These are phyloP conservation scores for Lasioglossum malachurum DNA, from an alignment of 2,888 invertebrate species.

Conservation along the genomic window DNA sequence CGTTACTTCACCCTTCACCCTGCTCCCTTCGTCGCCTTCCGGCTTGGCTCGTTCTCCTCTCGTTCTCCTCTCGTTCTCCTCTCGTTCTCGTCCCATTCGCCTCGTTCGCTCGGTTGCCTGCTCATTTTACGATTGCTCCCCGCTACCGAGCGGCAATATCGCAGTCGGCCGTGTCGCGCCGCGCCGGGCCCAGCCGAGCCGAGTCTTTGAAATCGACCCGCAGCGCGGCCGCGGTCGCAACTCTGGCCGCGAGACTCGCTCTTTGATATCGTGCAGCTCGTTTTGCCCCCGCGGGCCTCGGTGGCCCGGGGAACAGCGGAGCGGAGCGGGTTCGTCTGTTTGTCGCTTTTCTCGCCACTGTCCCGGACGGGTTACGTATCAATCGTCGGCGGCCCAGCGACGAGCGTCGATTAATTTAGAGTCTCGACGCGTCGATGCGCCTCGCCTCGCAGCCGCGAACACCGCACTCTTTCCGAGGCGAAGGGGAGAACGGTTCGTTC, in stretches of 20 bases:
- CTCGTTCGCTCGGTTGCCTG: constrained; percentile 23
- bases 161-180: constrained; percentile 14
- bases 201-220: constrained; percentile 57
- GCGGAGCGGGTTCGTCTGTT: neutral
- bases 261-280: constrained; percentile 62
- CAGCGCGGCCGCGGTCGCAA: neutral
- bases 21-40: constrained; percentile 28
- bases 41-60: constrained; percentile 10
- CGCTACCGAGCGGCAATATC: constrained; percentile 27
- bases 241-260: constrained; percentile 40
- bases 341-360: neutral
- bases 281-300: neutral
- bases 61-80: constrained; percentile 21
- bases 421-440: constrained; percentile 28
- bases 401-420: constrained; percentile 41
- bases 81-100: constrained; percentile 18
- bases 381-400: constrained; percentile 26
- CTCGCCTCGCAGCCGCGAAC: neutral
- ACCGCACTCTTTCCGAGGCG: neutral
- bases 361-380: constrained; percentile 25
- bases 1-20: constrained; percentile 19
- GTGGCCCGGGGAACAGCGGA: neutral
- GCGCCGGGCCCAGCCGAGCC: no score
- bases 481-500: neutral
- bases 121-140: constrained; percentile 62